Evolutionary conservation across 2,888 invertebrate species (phyloP), one percentile per base, ranked within the genome.

Genomic region (Villa cingulata): DNA sequence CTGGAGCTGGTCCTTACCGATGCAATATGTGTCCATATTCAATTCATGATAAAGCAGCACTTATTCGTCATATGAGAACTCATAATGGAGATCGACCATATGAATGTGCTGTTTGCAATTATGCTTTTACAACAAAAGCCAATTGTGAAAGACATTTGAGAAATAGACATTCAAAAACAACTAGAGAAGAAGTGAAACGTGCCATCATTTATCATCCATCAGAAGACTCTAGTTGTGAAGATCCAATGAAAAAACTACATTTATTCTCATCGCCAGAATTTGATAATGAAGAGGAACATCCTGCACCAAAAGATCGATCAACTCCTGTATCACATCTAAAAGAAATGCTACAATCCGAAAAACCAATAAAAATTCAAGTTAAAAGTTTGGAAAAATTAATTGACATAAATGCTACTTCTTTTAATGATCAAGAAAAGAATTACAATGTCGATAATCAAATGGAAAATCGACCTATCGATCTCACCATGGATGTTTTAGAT

Each of bases 61-160:
- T 96, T 43, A 83, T 89, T 10, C 80, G 92, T 18, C 95, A 95
- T 62, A 83, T 95, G 78, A 76, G 94, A 39, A 89, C 89, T 1
- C 95, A 95, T 70, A 95, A 92, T 62, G 95, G 95, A 0, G 94
- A 95, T 59, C 76, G 94, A 14, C 95, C 95, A 0, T 95, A 89
- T 63, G 90, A 92, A 65, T 96, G 95, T 62, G 81, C 85, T 1
- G 77, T 94, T n/a, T 96, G 96, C 67, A 89, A 89, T 61, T 94
- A 90, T 62, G 92, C 94, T 3, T 96, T 96, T 67, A 95, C 95
- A 23, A 95, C 95, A 1, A 94, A 95, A 71, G 94, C 95, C 2
- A 95, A 96, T 64, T 96, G 96, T 65, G 95, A 96, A 70, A 75
- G 95, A 7, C 95, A 96, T 66, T 75, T 95, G 57, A 76, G 92